Base-by-base conservation (phyloP, 2,113 vertebrate species). In the Lepus timidus region DNA sequence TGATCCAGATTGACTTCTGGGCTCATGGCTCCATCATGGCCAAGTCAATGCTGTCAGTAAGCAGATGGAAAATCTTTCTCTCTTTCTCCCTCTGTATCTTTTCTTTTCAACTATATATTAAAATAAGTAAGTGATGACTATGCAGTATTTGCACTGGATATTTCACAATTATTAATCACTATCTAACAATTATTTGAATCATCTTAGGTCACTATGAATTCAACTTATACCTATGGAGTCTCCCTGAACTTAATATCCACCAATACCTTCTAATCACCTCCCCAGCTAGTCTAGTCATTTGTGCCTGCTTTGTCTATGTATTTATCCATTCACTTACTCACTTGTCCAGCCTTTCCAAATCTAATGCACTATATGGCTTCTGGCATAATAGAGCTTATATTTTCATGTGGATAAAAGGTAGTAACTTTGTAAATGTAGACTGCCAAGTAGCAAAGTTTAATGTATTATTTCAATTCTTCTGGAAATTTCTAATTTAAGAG, bases 191-290 rank as follows among this genome's bases (percentile, higher is more conserved):
- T 33, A 13, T 3, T 0, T 31, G 7, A 0, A 79, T 14, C 1
- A 51, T 23, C 13, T 70, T 52, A 12, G n/a, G 9, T 23, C 9
- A 10, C 22, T n/a, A 1, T 27, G 1, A 12, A 4, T 29, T 79
- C 17, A 39, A 9, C 17, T 2, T 1, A 65, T 1, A 61, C 10
- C 23, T 3, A 12, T 9, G 9, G 7, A 33, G 9, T 64, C 4
- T 61, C 25, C 12, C 7, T 62, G 27, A 5, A 22, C 52, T 82
- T 62, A 9, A 62, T 6, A 44, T 13, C 62, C 7, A 52, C 33
- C 7, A 4, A 2, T 31, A 39, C 31, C 13, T 25, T 64, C 14
- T 49, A 23, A 27, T 70, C 13, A 80, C 33, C 29, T 22, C 31
- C 49, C 23, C 71, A 36, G 31, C 33, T 16, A 51, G 2, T 33